A percentile compares a stretch with the other conserved stretches of the same genome.
These are phyloP conservation scores for Erebia palarica DNA, from an alignment of 2,888 invertebrate genomes.

Conservation along the genomic window DNA sequence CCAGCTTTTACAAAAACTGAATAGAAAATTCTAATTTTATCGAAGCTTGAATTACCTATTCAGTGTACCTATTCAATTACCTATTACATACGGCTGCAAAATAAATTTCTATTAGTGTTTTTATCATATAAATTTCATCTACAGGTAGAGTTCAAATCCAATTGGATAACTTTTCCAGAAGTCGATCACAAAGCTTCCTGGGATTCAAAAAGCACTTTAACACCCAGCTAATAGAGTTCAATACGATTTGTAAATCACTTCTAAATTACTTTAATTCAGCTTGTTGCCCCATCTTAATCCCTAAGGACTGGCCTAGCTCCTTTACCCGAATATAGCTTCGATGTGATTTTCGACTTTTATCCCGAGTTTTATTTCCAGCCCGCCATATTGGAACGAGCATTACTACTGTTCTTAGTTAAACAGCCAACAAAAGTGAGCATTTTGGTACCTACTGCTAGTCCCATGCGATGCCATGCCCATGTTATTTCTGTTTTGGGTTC, in stretches of 20 bases:
- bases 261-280: constrained; percentile 44
- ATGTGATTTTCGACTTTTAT: constrained; percentile 57
- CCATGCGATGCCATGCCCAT: not conserved
- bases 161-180: constrained; percentile 28
- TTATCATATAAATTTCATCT: constrained; percentile 13
- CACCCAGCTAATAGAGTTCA: constrained; percentile 28
- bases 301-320: constrained; percentile 46
- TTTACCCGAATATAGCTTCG: constrained; percentile 47
- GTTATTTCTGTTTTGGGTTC: too few species aligned
- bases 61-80: not conserved
- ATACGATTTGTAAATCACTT: constrained; percentile 37
- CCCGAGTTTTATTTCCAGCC: constrained; percentile 49
- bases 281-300: constrained; percentile 51
- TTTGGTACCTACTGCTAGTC: not conserved
- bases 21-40: too few species aligned
- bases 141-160: constrained; percentile 24
- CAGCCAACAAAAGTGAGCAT: constrained; percentile 2
- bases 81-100: not conserved
- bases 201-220: constrained; percentile 20
- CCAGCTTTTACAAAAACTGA: too few species aligned
- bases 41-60: too few species aligned
- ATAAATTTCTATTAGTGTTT: constrained; percentile 7
- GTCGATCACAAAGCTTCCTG: constrained; percentile 20
- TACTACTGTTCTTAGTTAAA: constrained; percentile 43
- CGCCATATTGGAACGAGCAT: constrained; percentile 48